Conservation (phyloP, 64 coral and sea anemone species). For the Montipora efflorescens region DNA sequence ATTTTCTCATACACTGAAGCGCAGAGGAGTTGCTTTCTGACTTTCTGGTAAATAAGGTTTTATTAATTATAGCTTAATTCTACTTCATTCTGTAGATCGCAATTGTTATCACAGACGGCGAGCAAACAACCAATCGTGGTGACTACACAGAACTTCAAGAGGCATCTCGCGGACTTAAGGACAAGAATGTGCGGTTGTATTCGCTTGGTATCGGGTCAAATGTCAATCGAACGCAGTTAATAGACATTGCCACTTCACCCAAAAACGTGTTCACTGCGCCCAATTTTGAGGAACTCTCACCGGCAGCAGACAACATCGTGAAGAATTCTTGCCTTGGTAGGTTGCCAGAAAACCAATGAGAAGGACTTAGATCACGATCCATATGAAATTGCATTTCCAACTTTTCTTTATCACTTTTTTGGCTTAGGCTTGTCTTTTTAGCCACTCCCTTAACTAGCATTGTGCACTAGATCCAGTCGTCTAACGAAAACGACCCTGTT, state of each 20-base stretch:
- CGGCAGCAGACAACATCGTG: neutral
- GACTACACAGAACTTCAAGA: neutral
- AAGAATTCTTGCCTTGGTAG: neutral
- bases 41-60: too few species aligned
- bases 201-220: conserved; percentile 38
- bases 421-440: too few species aligned
- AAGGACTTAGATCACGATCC: too few species aligned
- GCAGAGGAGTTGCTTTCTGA: neutral
- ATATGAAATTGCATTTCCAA: too few species aligned
- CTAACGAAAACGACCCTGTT: too few species aligned
- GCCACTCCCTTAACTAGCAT: too few species aligned
- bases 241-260: neutral
- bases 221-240: conserved; percentile 15
- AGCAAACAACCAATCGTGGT: conserved; percentile 38
- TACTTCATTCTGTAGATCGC: conserved; percentile 47
- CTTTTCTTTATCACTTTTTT: too few species aligned
- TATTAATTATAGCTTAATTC: neutral
- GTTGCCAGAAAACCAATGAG: neutral
- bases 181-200: conserved; percentile 30
- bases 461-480: too few species aligned
- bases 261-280: conserved; percentile 26
- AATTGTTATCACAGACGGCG: conserved; percentile 69
- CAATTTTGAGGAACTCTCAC: conserved; percentile 9
- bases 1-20: too few species aligned
- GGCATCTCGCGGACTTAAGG: conserved; percentile 34